Percentiles rank a stretch among this genome's conserved stretches.
Evolutionary conservation across 2,888 invertebrate genomes (phyloP).

Genomic region (Tipula lateralis): DNA sequence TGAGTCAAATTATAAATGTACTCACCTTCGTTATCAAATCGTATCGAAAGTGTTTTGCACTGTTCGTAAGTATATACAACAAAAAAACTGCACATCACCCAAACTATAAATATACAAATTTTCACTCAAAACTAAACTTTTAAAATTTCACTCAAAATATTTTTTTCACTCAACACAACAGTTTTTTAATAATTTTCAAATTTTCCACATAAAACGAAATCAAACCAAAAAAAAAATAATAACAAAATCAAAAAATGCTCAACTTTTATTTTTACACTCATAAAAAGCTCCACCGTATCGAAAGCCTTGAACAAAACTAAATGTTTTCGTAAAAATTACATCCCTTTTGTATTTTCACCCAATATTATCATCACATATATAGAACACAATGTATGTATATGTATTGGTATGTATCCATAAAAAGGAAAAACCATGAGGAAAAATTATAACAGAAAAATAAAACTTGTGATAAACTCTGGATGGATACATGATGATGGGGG

Average conservation of each 20-base stretch:
- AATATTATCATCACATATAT: not conserved
- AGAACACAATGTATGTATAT: not conserved
- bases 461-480: not conserved
- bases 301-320: not conserved
- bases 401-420: not conserved
- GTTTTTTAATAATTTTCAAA: not conserved
- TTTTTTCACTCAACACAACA: not conserved
- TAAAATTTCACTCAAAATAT: not conserved
- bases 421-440: conserved; percentile 14
- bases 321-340: not conserved
- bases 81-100: not conserved
- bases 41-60: not conserved
- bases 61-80: not conserved
- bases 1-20: not conserved
- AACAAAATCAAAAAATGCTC: not conserved
- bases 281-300: not conserved
- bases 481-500: not conserved
- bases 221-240: not conserved
- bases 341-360: conserved; percentile 4
- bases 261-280: not conserved
- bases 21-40: not conserved
- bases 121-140: not conserved
- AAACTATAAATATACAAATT: not conserved
- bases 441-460: not conserved
- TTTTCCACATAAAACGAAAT: not conserved